phyloP scores from a whole-genome alignment of 92 coral and sea anemone species.

The Bergia puertoricense region DNA sequence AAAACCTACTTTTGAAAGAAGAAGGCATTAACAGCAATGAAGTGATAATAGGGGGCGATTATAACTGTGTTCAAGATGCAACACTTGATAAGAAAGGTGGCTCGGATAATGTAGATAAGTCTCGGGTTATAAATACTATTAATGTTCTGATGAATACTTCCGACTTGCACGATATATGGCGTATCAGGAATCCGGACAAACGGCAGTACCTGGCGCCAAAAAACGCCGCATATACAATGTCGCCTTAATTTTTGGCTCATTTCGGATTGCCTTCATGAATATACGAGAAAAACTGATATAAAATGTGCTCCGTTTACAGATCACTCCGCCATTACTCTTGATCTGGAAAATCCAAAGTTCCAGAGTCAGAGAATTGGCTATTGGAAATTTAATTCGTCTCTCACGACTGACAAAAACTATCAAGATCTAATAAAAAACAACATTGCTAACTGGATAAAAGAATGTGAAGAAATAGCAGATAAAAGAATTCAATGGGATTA shows the following conservation, averaged over 20 bases:
- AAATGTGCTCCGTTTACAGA: constrained; percentile 14
- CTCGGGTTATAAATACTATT: constrained; percentile 5
- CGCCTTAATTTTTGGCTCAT: constrained; percentile 23
- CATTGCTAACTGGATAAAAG: not conserved
- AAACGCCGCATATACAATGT: constrained; percentile 27
- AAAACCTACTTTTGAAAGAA: not conserved
- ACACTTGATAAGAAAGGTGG: too few relatives aligned
- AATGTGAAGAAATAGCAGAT: not conserved
- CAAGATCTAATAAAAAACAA: not conserved
- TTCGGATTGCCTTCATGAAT: constrained; percentile 26
- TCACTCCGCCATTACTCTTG: not conserved
- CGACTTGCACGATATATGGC: constrained; percentile 26
- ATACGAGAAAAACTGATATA: not conserved
- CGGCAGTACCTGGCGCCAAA: constrained; percentile 23
- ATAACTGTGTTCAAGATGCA: too few relatives aligned
- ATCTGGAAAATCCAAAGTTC: not conserved
- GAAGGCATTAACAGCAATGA: too few relatives aligned
- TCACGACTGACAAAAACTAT: not conserved
- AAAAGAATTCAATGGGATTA: not conserved
- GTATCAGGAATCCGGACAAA: constrained; percentile 14
- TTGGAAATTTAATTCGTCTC: constrained; percentile 6
- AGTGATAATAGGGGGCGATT: too few relatives aligned
- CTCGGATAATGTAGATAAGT: not conserved
- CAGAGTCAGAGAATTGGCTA: not conserved
- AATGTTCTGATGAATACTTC: constrained; percentile 11